These are phyloP conservation scores for Pollicipes pollicipes DNA, from an alignment of 1,140 invertebrate genomes.

Conservation along the genomic window DNA sequence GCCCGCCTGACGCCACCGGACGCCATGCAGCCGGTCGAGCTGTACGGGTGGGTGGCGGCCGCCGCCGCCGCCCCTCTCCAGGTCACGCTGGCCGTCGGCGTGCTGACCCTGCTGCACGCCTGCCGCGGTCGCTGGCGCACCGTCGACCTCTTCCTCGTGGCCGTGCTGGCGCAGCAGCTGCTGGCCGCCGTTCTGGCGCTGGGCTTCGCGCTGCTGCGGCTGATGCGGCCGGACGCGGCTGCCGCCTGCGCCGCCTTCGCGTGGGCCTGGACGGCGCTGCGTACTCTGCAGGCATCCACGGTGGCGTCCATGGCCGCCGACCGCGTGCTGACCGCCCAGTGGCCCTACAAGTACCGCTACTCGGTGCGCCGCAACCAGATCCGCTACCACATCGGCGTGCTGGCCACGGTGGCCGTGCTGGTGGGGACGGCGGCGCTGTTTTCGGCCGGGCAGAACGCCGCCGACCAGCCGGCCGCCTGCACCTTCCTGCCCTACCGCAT, in stretches of 20 bases:
- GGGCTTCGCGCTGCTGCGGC: conserved; percentile 30
- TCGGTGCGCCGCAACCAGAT: conserved; percentile 33
- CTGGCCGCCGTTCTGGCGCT: conserved; percentile 31
- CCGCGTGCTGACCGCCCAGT: conserved; percentile 29
- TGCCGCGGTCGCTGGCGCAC: conserved; percentile 33
- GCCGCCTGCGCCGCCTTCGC: conserved; percentile 28
- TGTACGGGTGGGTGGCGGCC: conserved; percentile 28
- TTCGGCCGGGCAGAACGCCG: conserved; percentile 23
- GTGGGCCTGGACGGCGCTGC: conserved; percentile 32
- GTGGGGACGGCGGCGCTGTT: conserved; percentile 27
- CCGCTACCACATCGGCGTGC: conserved; percentile 34
- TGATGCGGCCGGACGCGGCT: conserved; percentile 27
- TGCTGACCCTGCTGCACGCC: conserved; percentile 28
- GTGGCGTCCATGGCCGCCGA: conserved; percentile 34
- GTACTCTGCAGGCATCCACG: conserved; percentile 35
- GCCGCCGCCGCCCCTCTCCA: conserved; percentile 34
- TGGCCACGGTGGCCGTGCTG: conserved; percentile 32
- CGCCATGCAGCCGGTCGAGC: background rate
- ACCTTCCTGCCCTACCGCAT: conserved; percentile 29
- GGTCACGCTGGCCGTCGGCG: conserved; percentile 23
- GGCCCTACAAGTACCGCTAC: conserved; percentile 31
- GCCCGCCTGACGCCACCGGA: no score
- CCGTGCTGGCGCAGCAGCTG: conserved; percentile 30
- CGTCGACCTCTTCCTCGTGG: conserved; percentile 36
- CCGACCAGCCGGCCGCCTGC: conserved; percentile 23